These are phyloP conservation scores for Drosophila infuscata DNA, from an alignment of 2,888 invertebrate genomes.

Conservation along the genomic window DNA sequence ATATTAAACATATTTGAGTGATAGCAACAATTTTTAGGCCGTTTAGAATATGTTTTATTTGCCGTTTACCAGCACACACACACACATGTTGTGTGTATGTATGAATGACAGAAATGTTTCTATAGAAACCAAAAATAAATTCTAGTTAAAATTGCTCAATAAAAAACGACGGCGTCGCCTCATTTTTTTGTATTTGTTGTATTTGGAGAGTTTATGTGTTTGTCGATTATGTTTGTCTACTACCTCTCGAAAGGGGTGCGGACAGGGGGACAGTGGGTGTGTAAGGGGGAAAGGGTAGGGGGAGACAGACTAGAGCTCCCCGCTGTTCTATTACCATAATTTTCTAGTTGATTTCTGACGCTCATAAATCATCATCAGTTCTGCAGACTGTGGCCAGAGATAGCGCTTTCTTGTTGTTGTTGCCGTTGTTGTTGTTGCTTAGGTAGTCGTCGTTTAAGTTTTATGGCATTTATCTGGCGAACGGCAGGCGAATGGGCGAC, in stretches of 20 bases:
- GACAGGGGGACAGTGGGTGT: background rate
- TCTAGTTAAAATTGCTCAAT: constrained; percentile 68
- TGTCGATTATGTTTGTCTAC: constrained; percentile 25
- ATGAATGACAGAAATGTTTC: background rate
- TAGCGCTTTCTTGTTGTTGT: constrained; percentile 47
- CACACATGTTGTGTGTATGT: background rate
- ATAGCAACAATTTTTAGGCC: constrained; percentile 1
- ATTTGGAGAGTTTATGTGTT: constrained; percentile 24
- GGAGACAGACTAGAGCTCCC: constrained; percentile 18
- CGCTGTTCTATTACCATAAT: constrained; percentile 73
- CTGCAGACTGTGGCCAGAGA: constrained; percentile 48
- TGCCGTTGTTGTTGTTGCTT: constrained; percentile 39
- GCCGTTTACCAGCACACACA: constrained; percentile 3
- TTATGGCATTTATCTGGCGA: constrained; percentile 71
- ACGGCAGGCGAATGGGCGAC: constrained; percentile 38
- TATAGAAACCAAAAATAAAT: constrained; percentile 45
- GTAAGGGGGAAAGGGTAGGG: too few relatives aligned
- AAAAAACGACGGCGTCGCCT: constrained; percentile 20
- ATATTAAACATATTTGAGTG: constrained; percentile 41
- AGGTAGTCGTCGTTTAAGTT: constrained; percentile 71
- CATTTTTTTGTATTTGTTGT: constrained; percentile 16
- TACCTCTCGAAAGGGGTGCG: background rate
- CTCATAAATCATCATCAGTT: constrained; percentile 80
- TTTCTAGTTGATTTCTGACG: constrained; percentile 80
- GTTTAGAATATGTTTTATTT: constrained; percentile 42